A percentile compares a stretch with the other conserved stretches of the same genome.
phyloP scores from a whole-genome alignment of 1,140 invertebrate species.

The Mactra quadrangularis region DNA sequence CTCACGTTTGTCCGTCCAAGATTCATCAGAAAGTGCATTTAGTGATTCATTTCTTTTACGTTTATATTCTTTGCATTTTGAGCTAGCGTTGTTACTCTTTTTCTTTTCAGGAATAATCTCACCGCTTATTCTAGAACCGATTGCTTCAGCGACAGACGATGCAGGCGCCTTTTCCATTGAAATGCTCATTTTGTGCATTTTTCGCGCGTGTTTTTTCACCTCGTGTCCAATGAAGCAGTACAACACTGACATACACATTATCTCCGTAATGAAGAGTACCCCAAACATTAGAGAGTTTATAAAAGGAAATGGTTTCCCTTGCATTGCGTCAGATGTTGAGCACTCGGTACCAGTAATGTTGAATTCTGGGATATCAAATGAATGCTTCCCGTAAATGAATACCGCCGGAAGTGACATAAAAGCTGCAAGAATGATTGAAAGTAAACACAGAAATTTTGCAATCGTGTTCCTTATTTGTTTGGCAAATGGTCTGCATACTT shows the following conservation, averaged over 20 bases:
- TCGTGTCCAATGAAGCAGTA: slow-evolving; percentile 45
- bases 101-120: not conserved
- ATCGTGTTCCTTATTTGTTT: slow-evolving; percentile 27
- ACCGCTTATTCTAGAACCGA: slow-evolving; percentile 4
- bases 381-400: slow-evolving; percentile 36
- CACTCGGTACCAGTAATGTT: slow-evolving; percentile 54
- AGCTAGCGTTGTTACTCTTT: not conserved
- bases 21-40: not conserved
- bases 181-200: not conserved
- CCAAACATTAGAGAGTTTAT: slow-evolving; percentile 15
- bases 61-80: not conserved
- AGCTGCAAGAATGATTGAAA: not conserved
- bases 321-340: slow-evolving; percentile 40
- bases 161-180: slow-evolving; percentile 3
- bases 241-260: slow-evolving; percentile 15
- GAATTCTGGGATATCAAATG: slow-evolving; percentile 29
- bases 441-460: slow-evolving; percentile 15
- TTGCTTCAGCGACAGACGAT: not conserved
- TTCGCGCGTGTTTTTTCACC: slow-evolving; percentile 13
- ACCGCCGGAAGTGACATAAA: not conserved
- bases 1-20: slow-evolving; percentile 11
- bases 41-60: not conserved
- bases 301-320: slow-evolving; percentile 15
- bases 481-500: slow-evolving; percentile 53
- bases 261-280: slow-evolving; percentile 27